A percentile compares a stretch with the other conserved stretches of the same genome.
Conservation (phyloP, 2,113 vertebrate species). For the Oxyura jamaicensis region DNA sequence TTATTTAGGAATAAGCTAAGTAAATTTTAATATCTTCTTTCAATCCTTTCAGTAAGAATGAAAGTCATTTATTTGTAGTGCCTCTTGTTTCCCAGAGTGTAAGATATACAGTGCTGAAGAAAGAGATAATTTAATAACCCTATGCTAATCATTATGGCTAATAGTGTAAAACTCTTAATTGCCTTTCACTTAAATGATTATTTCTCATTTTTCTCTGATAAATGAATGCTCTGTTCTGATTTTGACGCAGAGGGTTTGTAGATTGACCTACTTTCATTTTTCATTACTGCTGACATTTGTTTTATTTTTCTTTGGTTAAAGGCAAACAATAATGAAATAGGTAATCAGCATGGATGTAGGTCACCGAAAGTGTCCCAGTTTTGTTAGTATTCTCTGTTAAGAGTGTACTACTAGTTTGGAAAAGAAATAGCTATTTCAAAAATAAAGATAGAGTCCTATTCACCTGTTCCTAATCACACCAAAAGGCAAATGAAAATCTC, state of each 20-base stretch:
- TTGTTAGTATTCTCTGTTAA: slow-evolving; percentile 47
- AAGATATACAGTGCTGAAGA: background rate
- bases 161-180: slow-evolving; percentile 28
- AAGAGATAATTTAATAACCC: slow-evolving; percentile 31
- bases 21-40: background rate
- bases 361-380: slow-evolving; percentile 59
- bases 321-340: slow-evolving; percentile 66
- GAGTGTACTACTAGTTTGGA: background rate
- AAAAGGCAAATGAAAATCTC: slow-evolving; percentile 43
- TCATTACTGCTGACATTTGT: slow-evolving; percentile 51
- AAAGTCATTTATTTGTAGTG: background rate
- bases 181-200: slow-evolving; percentile 50
- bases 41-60: background rate
- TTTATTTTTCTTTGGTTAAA: slow-evolving; percentile 72
- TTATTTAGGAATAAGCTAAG: background rate
- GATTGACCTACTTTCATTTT: slow-evolving; percentile 68
- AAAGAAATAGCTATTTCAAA: slow-evolving; percentile 57
- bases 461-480: background rate
- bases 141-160: slow-evolving; percentile 39
- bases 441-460: background rate
- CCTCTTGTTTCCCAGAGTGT: background rate
- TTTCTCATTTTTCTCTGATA: slow-evolving; percentile 47
- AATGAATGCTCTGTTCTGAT: slow-evolving; percentile 5
- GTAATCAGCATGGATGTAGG: slow-evolving; percentile 72
- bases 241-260: slow-evolving; percentile 56